Conservation (phyloP, 1,140 invertebrate species). For the Hetaerina americana region DNA sequence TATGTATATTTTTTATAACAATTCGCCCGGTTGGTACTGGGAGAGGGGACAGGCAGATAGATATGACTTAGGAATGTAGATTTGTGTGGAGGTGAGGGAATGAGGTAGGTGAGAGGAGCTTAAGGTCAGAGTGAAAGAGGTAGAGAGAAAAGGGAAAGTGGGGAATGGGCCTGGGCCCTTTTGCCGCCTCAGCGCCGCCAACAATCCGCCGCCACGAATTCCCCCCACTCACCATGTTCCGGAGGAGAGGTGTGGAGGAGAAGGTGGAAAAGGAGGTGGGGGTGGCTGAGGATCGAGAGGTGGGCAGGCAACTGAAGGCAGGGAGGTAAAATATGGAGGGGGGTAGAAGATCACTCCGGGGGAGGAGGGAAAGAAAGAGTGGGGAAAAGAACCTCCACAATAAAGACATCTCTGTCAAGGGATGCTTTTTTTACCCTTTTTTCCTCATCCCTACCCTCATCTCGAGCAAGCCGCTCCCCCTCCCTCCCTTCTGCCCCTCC, state of each 20-base stretch:
- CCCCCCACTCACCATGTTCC: neutral
- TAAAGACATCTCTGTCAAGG: neutral
- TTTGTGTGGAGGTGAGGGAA: neutral
- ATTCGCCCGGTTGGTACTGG: too few relatives aligned
- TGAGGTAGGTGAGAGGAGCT: neutral
- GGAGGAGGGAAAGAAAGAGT: neutral
- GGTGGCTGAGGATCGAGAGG: too few relatives aligned
- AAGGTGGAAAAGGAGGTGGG: too few relatives aligned
- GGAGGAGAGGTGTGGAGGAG: too few relatives aligned
- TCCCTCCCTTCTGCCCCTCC: neutral
- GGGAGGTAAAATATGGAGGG: too few relatives aligned
- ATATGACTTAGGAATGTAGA: too few relatives aligned
- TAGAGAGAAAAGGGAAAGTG: neutral
- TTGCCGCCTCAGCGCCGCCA: neutral
- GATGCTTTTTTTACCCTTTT: neutral
- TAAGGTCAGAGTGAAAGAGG: too few relatives aligned
- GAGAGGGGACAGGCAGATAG: too few relatives aligned
- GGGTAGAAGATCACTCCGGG: too few relatives aligned
- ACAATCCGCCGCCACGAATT: neutral
- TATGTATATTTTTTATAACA: too few relatives aligned
- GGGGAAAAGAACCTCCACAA: neutral
- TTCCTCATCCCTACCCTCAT: neutral
- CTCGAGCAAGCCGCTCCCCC: too few relatives aligned
- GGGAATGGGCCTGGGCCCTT: neutral
- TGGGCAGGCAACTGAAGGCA: too few relatives aligned